These are phyloP conservation scores for Okapia johnstoni DNA, from an alignment of 2,113 vertebrate genomes.

Conservation along the genomic window DNA sequence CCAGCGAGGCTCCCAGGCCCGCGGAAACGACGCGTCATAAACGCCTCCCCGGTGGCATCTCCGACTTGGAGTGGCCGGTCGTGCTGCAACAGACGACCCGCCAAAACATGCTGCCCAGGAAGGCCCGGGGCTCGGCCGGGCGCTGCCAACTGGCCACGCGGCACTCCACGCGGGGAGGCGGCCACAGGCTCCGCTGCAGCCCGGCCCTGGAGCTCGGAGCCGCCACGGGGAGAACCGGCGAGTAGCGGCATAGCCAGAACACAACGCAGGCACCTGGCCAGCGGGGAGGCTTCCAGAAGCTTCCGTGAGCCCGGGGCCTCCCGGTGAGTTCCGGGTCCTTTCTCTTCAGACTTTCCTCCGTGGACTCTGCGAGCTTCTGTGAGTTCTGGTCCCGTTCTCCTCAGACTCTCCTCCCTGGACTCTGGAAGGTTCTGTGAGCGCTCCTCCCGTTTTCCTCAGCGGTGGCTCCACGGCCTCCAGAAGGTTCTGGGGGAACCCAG, in stretches of 20 bases:
- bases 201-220: too few relatives aligned
- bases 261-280: neutral
- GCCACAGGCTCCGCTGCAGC: neutral
- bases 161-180: neutral
- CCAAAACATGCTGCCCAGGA: neutral
- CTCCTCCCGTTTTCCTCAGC: too few relatives aligned
- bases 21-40: neutral
- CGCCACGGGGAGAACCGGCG: too few relatives aligned
- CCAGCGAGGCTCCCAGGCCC: too few relatives aligned
- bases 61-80: neutral
- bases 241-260: accelerated
- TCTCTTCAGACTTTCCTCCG: too few relatives aligned
- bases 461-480: too few relatives aligned
- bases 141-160: neutral
- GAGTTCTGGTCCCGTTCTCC: too few relatives aligned
- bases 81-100: neutral
- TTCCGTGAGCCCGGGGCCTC: neutral
- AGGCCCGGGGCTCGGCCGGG: too few relatives aligned
- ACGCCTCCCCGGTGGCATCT: neutral
- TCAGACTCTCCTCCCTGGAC: neutral
- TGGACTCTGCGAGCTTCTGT: neutral
- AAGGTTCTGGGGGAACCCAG: neutral
- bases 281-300: neutral
- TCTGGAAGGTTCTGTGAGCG: neutral
- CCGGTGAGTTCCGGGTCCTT: accelerated